Conservation (phyloP, 2,888 invertebrate species). For the Halictus ligatus region DNA sequence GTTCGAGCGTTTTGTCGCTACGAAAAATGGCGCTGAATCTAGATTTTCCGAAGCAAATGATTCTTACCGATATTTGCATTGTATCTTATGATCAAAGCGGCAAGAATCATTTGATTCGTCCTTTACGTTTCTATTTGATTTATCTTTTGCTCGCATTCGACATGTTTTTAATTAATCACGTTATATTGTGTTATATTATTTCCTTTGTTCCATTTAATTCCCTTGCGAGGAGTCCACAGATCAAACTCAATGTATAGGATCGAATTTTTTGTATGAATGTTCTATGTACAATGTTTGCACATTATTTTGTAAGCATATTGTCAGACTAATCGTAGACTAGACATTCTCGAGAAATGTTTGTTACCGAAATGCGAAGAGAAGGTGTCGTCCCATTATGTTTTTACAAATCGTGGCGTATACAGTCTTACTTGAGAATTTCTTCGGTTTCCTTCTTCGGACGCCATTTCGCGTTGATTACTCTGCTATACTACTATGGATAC, state of each 20-base stretch:
- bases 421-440: conserved; percentile 61
- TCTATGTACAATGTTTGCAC: too few species aligned
- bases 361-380: too few species aligned
- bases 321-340: too few species aligned
- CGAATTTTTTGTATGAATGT: too few species aligned
- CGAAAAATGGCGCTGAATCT: neutral
- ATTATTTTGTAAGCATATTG: too few species aligned
- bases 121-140: neutral
- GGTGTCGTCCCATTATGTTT: too few species aligned
- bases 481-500: too few species aligned
- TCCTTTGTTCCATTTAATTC: too few species aligned
- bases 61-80: neutral
- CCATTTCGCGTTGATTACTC: conserved; percentile 82
- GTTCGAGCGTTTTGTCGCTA: neutral
- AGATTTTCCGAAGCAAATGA: neutral
- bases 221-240: too few species aligned
- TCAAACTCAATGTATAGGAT: too few species aligned
- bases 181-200: neutral
- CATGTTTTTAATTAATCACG: neutral
- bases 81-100: neutral
- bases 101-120: neutral
- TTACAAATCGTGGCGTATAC: conserved; percentile 12
- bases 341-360: neutral
- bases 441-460: conserved; percentile 74
- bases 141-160: neutral